phyloP scores from a whole-genome alignment of 2,888 invertebrate species.

The Callimorpha dominula region DNA sequence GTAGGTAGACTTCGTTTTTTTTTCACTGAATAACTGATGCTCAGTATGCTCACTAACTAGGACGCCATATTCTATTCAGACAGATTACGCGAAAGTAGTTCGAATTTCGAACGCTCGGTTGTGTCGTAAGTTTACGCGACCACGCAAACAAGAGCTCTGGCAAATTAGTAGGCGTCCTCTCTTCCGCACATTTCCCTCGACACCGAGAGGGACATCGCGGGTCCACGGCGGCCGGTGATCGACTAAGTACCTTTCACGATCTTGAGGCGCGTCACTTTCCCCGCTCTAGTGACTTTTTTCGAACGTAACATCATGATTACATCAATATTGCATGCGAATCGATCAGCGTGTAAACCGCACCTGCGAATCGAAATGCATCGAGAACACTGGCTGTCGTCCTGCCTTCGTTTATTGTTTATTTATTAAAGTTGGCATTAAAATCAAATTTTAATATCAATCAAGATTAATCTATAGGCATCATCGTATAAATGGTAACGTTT shows the following conservation, averaged over 20 bases:
- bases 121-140: slow-evolving; percentile 80
- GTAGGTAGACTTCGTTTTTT: slow-evolving; percentile 13
- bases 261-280: slow-evolving; percentile 84
- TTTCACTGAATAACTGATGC: slow-evolving; percentile 39
- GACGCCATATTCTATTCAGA: slow-evolving; percentile 74
- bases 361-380: slow-evolving; percentile 68
- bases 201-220: slow-evolving; percentile 61
- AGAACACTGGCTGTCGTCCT: slow-evolving; percentile 33
- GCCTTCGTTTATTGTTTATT: slow-evolving; percentile 49
- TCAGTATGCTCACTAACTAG: slow-evolving; percentile 67
- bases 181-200: slow-evolving; percentile 39
- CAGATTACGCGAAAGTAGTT: slow-evolving; percentile 85
- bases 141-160: slow-evolving; percentile 65
- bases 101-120: slow-evolving; percentile 79
- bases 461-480: slow-evolving; percentile 19
- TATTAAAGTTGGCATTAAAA: slow-evolving; percentile 39
- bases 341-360: slow-evolving; percentile 74
- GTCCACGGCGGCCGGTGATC: slow-evolving; percentile 68
- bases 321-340: slow-evolving; percentile 82
- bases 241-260: slow-evolving; percentile 84
- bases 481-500: slow-evolving; percentile 29
- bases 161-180: slow-evolving; percentile 62
- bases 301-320: slow-evolving; percentile 83
- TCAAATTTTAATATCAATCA: slow-evolving; percentile 27
- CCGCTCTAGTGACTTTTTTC: slow-evolving; percentile 83